Percentiles rank a stretch among this genome's conserved stretches.
Evolutionary conservation across 2,888 invertebrate species (phyloP).

Genomic region (Schrankia costaestrigalis): DNA sequence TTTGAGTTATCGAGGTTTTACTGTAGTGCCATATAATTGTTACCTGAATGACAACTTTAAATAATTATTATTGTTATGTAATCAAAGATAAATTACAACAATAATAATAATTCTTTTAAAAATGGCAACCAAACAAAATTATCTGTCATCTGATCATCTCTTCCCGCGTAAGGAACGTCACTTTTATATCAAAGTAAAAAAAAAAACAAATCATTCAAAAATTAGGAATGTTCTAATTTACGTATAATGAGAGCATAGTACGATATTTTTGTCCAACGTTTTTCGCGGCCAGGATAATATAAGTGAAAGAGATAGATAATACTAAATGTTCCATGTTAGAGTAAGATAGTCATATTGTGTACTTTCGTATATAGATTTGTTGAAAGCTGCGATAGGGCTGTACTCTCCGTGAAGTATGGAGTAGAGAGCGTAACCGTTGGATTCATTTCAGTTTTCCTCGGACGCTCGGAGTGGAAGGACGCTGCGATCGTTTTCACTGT

Average conservation of each 20-base stretch:
- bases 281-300: slow-evolving; percentile 55
- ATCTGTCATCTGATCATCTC: slow-evolving; percentile 22
- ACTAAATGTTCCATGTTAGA: slow-evolving; percentile 25
- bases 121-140: slow-evolving; percentile 11
- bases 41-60: not conserved
- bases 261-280: slow-evolving; percentile 44
- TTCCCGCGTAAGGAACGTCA: slow-evolving; percentile 35
- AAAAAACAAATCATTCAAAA: slow-evolving; percentile 27
- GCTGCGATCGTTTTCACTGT: slow-evolving; percentile 15
- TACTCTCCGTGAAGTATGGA: slow-evolving; percentile 6
- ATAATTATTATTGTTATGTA: not conserved
- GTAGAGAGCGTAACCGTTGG: not conserved
- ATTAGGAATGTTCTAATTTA: slow-evolving; percentile 39
- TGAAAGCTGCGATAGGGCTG: slow-evolving; percentile 53
- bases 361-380: slow-evolving; percentile 75
- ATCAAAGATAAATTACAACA: not conserved
- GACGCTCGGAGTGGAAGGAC: slow-evolving; percentile 17
- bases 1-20: too few relatives aligned
- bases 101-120: not conserved
- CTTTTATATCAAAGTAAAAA: slow-evolving; percentile 13
- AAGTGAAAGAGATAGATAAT: slow-evolving; percentile 41
- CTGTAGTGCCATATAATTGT: too few relatives aligned
- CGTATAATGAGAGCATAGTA: slow-evolving; percentile 45
- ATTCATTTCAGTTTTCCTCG: slow-evolving; percentile 32
- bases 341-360: slow-evolving; percentile 47